These are phyloP conservation scores for Anolis carolinensis DNA, from an alignment of 2,113 vertebrate genomes.

Conservation along the genomic window DNA sequence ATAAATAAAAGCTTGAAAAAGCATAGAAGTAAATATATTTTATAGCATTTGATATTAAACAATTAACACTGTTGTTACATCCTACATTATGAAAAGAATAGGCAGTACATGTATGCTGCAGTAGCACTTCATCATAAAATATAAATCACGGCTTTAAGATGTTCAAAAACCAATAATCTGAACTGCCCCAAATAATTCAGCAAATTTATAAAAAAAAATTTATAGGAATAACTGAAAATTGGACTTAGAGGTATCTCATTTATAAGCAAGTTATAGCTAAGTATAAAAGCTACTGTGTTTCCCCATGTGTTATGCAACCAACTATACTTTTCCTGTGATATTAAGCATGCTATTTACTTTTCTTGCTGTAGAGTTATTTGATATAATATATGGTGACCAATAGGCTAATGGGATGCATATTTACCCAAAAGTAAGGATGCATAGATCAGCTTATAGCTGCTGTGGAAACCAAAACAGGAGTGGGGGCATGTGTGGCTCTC, in stretches of 20 bases:
- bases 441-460: neutral
- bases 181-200: neutral
- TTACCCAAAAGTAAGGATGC: neutral
- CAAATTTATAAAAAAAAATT: neutral
- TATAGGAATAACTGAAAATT: neutral
- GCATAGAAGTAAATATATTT: conserved; percentile 5
- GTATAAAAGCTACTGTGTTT: neutral
- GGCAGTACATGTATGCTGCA: neutral
- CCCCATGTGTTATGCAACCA: neutral
- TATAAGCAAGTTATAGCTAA: neutral
- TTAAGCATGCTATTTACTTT: neutral
- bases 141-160: no score
- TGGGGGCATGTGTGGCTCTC: no score
- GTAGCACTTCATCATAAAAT: no score
- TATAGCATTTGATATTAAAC: neutral
- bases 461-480: neutral
- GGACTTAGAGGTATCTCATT: neutral
- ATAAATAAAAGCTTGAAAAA: conserved; percentile 29
- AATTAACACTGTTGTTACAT: neutral
- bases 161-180: no score
- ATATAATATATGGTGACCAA: neutral
- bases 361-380: neutral
- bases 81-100: neutral
- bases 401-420: neutral
- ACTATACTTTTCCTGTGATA: neutral